Conservation (phyloP, 2,888 invertebrate genomes). For the Hydraecia micacea region DNA sequence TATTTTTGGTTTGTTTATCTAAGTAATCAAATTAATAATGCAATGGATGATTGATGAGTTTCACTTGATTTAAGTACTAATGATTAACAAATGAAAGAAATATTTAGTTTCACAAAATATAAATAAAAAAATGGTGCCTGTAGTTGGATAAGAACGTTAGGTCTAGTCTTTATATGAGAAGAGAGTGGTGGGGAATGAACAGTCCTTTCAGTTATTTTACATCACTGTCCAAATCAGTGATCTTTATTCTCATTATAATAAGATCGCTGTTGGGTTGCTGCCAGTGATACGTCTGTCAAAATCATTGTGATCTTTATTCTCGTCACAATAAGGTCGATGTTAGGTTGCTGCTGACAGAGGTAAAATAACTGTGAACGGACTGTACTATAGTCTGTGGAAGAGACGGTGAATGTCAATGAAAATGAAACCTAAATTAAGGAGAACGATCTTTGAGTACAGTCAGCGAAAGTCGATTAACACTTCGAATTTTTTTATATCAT, state of each 20-base stretch:
- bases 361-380: background rate
- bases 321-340: background rate
- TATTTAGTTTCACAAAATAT: background rate
- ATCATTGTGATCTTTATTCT: background rate
- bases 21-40: conserved; percentile 6
- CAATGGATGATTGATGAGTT: background rate
- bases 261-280: background rate
- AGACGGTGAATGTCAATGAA: conserved; percentile 11
- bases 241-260: background rate
- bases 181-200: background rate
- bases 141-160: conserved; percentile 5
- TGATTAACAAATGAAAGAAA: conserved; percentile 1
- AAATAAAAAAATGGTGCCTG: conserved; percentile 12
- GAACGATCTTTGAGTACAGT: background rate
- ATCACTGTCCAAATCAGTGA: background rate
- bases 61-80: background rate
- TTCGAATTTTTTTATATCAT: background rate
- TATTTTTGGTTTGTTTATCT: background rate
- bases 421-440: background rate
- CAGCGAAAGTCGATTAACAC: background rate
- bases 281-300: background rate
- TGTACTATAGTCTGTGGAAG: background rate
- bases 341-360: background rate
- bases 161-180: background rate
- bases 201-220: background rate